Base-by-base conservation (phyloP, 2,113 vertebrate species). In the Phalacrocorax aristotelis region DNA sequence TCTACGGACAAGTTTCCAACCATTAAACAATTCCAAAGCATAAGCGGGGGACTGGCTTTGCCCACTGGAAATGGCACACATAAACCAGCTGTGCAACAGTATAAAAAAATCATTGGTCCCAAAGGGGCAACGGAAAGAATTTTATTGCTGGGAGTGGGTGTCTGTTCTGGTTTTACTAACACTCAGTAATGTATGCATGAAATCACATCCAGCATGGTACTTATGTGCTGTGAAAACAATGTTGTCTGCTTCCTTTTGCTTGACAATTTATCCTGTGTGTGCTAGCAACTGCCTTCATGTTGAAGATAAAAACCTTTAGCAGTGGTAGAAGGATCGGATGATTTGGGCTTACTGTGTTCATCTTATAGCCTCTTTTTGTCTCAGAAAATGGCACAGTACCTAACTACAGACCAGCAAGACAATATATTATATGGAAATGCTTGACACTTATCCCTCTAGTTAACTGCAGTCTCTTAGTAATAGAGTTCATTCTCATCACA, bases 101-200 rank as follows among this genome's bases (percentile, higher is more conserved):
- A 93, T 93, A 91, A 96, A 97, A 98, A 93, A 97, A 87, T 97
- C 94, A 97, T 91, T 95, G 91, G 91, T 96, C 96, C 90, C 96
- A 60, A 23, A 86, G 91, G 95, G 95, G 68, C 54, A 40, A 90
- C 93, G 93, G 71, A 97, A 85, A 89, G 93, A 91, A 78, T 96
- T 96, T 97, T 96, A 98, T 64, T 96, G 93, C 89, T 16, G 3
- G 46, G 86, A 95, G 82, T 86, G 95, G 95, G 94, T 95, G 94
- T 97, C 97, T 98, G 97, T 93, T 97, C 96, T 97, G 79, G 83
- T 96, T 96, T 97, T 90, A 90, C 94, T 92, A 94, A 97, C 95
- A 95, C 96, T 95, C 89, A 77, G 86, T 95, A 93, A 97, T 64
- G 68, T 93, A 97, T 60, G 87, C 94, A 92, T 92, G 95, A 95